Evolutionary conservation across 2,888 invertebrate genomes (phyloP).

Genomic region (Stenodera caucasica): DNA sequence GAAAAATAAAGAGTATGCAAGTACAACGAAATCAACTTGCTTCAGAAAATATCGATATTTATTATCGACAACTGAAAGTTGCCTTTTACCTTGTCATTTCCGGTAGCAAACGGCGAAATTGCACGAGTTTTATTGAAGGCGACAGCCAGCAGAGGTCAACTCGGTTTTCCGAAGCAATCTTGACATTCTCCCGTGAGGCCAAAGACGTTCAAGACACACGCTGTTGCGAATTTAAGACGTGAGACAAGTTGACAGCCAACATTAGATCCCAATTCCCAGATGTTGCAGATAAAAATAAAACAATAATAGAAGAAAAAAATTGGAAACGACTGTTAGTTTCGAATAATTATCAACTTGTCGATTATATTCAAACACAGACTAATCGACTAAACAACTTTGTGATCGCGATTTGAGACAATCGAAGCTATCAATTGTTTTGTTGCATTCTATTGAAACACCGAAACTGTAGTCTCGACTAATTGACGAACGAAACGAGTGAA

Average conservation of each 20-base stretch:
- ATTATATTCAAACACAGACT: neutral
- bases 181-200: conserved; percentile 30
- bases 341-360: neutral
- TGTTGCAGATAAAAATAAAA: conserved; percentile 16
- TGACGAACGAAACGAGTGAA: neutral
- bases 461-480: neutral
- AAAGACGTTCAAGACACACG: conserved; percentile 2
- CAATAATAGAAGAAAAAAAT: neutral
- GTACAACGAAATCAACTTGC: too few relatives aligned
- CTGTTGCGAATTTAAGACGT: conserved; percentile 10
- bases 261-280: conserved; percentile 15
- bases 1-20: too few relatives aligned
- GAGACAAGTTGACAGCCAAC: conserved; percentile 24
- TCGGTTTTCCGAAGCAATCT: conserved; percentile 41
- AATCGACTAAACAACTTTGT: conserved; percentile 1
- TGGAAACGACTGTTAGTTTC: neutral
- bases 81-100: too few relatives aligned
- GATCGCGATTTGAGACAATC: neutral
- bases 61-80: too few relatives aligned
- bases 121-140: conserved; percentile 44
- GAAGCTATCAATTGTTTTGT: neutral
- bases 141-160: conserved; percentile 49
- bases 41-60: conserved; percentile 19
- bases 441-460: neutral
- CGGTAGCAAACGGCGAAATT: too few relatives aligned